Evolutionary conservation across 1,140 invertebrate species (phyloP), one percentile per base, ranked within the genome.

Genomic region (Thaumetopoea pityocampa): DNA sequence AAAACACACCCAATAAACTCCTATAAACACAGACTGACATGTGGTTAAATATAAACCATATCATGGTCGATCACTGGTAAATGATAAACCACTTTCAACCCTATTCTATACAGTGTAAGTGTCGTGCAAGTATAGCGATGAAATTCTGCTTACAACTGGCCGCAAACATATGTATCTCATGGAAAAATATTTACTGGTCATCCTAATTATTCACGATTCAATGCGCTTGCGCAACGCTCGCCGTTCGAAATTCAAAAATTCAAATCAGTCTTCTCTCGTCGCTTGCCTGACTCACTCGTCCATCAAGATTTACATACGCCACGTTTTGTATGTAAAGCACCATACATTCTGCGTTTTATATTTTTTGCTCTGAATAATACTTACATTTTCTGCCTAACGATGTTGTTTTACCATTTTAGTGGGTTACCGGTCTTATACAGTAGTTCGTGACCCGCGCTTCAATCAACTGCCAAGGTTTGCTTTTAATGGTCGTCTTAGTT

Each of bases 261-360:
- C 74, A 79, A 79, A 79, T 79, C 74, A 76, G 69, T 76, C 74
- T 66, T 51, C 53, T 55, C 58, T 53, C 57, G 63, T 67, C 67
- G 20, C 49, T 65, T 51, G 64, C 57, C 60, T 53, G 33, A 44
- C 27, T 56, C 57, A 47, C 60, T 54, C 60, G 59, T 59, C 64
- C 23, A 45, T 53, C 55, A 54, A 47, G 29, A 73, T 79, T 76
- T 67, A 73, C 74, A 79, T 79, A 73, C 57, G n/a, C n/a, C n/a
- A 49, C 56, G 70, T 68, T 65, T 59, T 65, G 61, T 64, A 72
- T 72, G 66, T 66, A 59, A 71, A 68, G 60, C 53, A 48, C 38
- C 51, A 43, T 51, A 69, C 61, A 55, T 72, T 64, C 50, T 68
- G 11, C 23, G 22, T 35, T 38, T 54, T 65, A 37, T 51, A 49